Base-by-base conservation (phyloP, 2,113 vertebrate genomes). In the Eudorcas thomsonii region DNA sequence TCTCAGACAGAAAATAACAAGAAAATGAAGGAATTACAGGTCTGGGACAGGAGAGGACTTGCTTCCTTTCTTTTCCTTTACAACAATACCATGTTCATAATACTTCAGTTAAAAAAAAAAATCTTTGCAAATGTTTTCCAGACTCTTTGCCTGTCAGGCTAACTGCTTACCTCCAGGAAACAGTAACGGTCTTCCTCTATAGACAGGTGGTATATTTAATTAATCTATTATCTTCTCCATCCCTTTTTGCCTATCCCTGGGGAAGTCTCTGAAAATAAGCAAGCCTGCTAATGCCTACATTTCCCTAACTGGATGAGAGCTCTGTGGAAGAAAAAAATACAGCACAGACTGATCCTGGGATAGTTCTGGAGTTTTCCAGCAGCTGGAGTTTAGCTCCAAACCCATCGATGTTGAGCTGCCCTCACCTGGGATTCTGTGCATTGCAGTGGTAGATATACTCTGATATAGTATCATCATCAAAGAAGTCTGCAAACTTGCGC, bases 381-480 rank as follows among this genome's bases (percentile, higher is more conserved):
- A 88, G 50, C 39, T 91, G 14, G 52, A 50, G 4, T 77, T 43
- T 57, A 43, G 23, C 43, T 82, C 57, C 55, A n/a, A 86, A 77
- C 17, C 14, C 0, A 0, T 6, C 1, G 17, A 25, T 2, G 0
- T 4, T 0, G 9, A 28, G 55, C 14, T 0, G 1, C 33, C 3
- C 97, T 86, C 97, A 99, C 99, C 99, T 99, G 13, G 99, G 99
- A 5, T 98, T 99, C 98, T 99, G 99, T 3, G 99, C 99, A 1
- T 99, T 99, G 94, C 99, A 99, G 98, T 99, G 99, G 98, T 99
- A 99, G 98, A 99, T 99, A 96, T 99, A 99, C 94, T 99, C 99
- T 0, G 99, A 99, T 98, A 99, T 99, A 0, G 99, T 99, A 96
- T 99, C 99, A 4, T 99, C 99, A 19, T 99, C 99, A 98, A 99